Evolutionary conservation across 2,113 vertebrate genomes (phyloP), one percentile per base, ranked within the genome.

Genomic region (Dasyornis broadbenti): DNA sequence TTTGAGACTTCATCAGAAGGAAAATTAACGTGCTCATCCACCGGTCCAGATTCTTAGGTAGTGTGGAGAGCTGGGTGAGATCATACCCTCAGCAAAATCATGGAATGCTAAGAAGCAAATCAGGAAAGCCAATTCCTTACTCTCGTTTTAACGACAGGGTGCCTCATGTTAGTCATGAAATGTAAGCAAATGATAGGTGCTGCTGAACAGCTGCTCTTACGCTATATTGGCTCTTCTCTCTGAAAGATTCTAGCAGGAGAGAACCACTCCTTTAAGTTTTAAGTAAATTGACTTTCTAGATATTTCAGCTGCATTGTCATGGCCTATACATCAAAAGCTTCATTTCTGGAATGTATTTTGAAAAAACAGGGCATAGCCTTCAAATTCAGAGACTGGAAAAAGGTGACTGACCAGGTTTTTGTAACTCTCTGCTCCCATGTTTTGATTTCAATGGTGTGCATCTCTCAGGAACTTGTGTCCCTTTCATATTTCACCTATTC

Each of bases 11-110:
- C 53, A 79, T 63, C 53, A 72, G 28, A 60, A 84, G 53, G 39
- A 89, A 84, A 86, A 86, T 17, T 31, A 89, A 68, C 56, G 35
- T 33, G 20, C 28, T 78, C 37, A 71, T 91, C 86, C 60, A 37
- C 69, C 31, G 68, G 53, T 71, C 19, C 80, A 79, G 52, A 65
- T 53, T 26, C 81, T 70, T 54, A 35, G 31, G 71, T 78, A 47
- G 44, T 96, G 75, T 75, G 69, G 60, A 86, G 64, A 94, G 83
- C 65, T 71, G 94, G 61, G 79, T 94, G 94, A 96, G 94, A 65
- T 94, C 90, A 94, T 27, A 86, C 35, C 89, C 91, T 90, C 68
- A 83, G 80, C 64, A 86, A 95, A 90, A 94, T 83, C 84, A 75
- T 13, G 71, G 80, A 86, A 94, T 65, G 52, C 40, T 84, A 59